phyloP scores from a whole-genome alignment of 2,113 vertebrate genomes.

The Myodes glareolus region DNA sequence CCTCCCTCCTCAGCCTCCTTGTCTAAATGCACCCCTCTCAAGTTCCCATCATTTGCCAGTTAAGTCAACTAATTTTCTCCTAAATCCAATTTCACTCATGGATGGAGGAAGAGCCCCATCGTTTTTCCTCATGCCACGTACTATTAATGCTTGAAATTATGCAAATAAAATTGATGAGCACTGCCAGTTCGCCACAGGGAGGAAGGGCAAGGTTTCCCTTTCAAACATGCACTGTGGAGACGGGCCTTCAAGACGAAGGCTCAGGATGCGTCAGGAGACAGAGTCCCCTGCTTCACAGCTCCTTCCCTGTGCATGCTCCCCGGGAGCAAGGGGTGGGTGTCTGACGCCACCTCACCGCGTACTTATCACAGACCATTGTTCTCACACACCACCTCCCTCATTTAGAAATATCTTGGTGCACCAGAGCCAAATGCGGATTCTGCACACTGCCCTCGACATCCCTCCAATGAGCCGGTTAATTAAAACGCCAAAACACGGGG shows the following conservation, averaged over 20 bases:
- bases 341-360: fast-evolving
- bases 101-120: constrained; percentile 82
- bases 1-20: neutral
- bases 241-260: neutral
- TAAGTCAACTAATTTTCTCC: constrained; percentile 89
- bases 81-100: constrained; percentile 89
- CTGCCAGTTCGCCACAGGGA: neutral
- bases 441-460: neutral
- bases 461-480: constrained; percentile 30
- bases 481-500: neutral
- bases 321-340: fast-evolving
- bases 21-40: constrained; percentile 80
- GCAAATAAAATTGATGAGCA: constrained; percentile 83
- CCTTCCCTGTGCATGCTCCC: fast-evolving
- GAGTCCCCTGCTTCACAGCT: neutral
- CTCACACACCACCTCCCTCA: fast-evolving
- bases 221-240: neutral
- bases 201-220: constrained; percentile 30
- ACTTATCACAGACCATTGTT: neutral
- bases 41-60: constrained; percentile 85
- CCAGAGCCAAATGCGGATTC: constrained; percentile 18
- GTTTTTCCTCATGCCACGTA: constrained; percentile 83
- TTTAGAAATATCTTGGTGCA: neutral
- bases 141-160: constrained; percentile 87
- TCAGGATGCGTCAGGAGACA: neutral